Conservation (phyloP, 2,113 vertebrate species). For the Mus musculus region GRCm39 chr3:88271501-88272000, state of each 20-base stretch:
- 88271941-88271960: background rate
- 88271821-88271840: slow-evolving; percentile 31
- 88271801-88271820: background rate
- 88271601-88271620: background rate
- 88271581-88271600: background rate
- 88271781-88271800: slow-evolving; percentile 40
- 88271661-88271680: background rate
- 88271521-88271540: background rate
- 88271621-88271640: background rate
- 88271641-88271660: background rate
- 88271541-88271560: background rate
- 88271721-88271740: accelerated
- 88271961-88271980: background rate
- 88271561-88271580: background rate
- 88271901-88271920: background rate
- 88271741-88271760: slow-evolving; percentile 37
- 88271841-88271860: slow-evolving; percentile 74
- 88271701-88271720: background rate
- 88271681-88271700: background rate
- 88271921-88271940: slow-evolving; percentile 64
- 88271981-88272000: background rate
- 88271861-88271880: slow-evolving; percentile 40
- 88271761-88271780: slow-evolving; percentile 15
- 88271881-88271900: background rate
- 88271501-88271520: background rate